phyloP scores from a whole-genome alignment of 2,888 invertebrate species.

The Pseudococcus longispinus region DNA sequence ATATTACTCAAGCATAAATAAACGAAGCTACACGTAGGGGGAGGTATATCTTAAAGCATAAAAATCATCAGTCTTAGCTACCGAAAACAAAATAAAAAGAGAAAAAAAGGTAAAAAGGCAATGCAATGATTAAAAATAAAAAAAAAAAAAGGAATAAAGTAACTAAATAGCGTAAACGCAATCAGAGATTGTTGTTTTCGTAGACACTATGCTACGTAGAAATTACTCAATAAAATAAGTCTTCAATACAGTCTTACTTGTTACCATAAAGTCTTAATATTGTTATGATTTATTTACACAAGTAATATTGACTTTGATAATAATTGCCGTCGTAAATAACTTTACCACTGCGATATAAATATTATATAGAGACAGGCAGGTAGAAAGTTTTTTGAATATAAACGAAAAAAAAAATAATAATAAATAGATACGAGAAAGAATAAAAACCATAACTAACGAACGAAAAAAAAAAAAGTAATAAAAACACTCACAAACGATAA shows the following conservation, averaged over 20 bases:
- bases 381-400: neutral
- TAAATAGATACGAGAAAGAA: too few relatives aligned
- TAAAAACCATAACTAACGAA: neutral
- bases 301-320: constrained; percentile 43
- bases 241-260: constrained; percentile 37
- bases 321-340: neutral
- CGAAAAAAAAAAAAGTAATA: neutral
- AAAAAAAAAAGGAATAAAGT: constrained; percentile 10
- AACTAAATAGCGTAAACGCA: neutral
- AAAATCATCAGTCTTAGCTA: constrained; percentile 31
- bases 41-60: neutral
- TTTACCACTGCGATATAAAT: constrained; percentile 16
- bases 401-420: neutral
- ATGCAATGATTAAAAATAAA: neutral
- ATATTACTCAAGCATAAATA: constrained; percentile 39
- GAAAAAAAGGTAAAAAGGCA: constrained; percentile 24
- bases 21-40: neutral
- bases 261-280: constrained; percentile 40
- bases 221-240: constrained; percentile 39
- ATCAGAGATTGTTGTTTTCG: neutral
- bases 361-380: neutral
- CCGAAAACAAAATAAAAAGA: neutral
- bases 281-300: constrained; percentile 41
- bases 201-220: neutral
- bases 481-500: constrained; percentile 24